Conservation (phyloP, 2,888 invertebrate species). For the Lagria hirta region DNA sequence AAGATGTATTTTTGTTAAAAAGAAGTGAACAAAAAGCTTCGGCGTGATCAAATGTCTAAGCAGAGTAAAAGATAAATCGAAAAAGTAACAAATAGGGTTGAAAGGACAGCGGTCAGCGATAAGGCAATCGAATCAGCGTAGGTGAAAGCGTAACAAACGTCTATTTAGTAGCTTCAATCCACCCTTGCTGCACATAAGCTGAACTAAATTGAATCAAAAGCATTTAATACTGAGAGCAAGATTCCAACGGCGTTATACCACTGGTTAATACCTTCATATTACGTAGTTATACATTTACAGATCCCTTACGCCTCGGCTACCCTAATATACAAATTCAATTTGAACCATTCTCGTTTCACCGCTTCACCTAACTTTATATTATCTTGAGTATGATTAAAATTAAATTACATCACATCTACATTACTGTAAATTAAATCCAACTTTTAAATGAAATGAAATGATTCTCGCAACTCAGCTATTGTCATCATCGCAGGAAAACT, state of each 20-base stretch:
- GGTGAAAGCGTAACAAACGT: slow-evolving; percentile 28
- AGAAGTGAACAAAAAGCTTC: too few species aligned
- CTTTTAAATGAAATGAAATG: neutral
- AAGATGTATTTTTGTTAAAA: too few species aligned
- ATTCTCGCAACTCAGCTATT: neutral
- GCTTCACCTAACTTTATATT: slow-evolving; percentile 37
- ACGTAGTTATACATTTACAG: slow-evolving; percentile 43
- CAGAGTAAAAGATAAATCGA: too few species aligned
- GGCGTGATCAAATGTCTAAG: too few species aligned
- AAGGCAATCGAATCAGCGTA: slow-evolving; percentile 40
- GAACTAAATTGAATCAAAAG: slow-evolving; percentile 50
- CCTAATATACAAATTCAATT: slow-evolving; percentile 40
- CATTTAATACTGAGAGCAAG: slow-evolving; percentile 47
- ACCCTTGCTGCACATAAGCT: slow-evolving; percentile 47
- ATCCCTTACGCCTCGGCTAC: slow-evolving; percentile 30
- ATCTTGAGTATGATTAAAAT: slow-evolving; percentile 40
- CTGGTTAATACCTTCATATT: slow-evolving; percentile 45
- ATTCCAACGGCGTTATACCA: slow-evolving; percentile 41
- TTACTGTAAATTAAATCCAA: neutral
- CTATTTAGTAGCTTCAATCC: slow-evolving; percentile 29
- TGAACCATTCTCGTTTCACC: slow-evolving; percentile 33
- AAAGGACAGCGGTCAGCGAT: slow-evolving; percentile 42
- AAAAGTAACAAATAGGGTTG: slow-evolving; percentile 42
- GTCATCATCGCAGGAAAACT: neutral
- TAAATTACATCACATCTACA: slow-evolving; percentile 34